phyloP scores from a whole-genome alignment of 2,113 vertebrate genomes.

The Merops nubicus region DNA sequence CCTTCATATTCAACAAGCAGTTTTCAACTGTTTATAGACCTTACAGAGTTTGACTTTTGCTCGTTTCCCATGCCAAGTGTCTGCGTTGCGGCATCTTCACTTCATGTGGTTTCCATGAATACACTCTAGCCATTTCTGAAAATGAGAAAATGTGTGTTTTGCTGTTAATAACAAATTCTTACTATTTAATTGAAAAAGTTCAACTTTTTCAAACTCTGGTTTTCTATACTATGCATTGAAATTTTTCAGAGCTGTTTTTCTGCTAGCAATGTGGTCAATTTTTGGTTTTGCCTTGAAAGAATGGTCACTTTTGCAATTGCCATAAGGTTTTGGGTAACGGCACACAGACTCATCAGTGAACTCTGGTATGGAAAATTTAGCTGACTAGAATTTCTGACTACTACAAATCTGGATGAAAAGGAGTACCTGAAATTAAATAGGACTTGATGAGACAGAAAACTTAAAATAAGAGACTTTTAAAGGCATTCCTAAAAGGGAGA shows the following conservation, averaged over 20 bases:
- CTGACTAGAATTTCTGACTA: not conserved
- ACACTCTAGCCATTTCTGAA: not conserved
- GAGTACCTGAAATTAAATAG: not conserved
- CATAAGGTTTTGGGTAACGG: not conserved
- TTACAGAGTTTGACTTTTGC: not conserved
- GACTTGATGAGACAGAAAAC: not conserved
- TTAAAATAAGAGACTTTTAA: not conserved
- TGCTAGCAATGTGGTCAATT: not conserved
- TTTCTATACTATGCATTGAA: not conserved
- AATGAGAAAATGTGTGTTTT: not conserved
- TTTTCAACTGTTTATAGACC: not conserved
- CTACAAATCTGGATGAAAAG: not conserved
- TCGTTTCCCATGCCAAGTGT: not conserved
- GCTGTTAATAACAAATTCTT: not conserved
- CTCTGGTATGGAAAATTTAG: not conserved
- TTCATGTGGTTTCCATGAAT: not conserved
- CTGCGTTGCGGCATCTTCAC: not conserved
- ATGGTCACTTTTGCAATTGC: not conserved
- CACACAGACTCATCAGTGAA: not conserved
- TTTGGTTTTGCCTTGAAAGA: not conserved
- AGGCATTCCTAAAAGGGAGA: not conserved
- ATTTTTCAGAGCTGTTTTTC: not conserved
- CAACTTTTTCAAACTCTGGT: not conserved
- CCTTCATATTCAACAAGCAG: not conserved
- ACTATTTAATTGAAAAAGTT: not conserved